These are phyloP conservation scores for Tokudaia tokunoshimensis DNA, from an alignment of 2,797 vertebrate species.

Conservation along the genomic window DNA sequence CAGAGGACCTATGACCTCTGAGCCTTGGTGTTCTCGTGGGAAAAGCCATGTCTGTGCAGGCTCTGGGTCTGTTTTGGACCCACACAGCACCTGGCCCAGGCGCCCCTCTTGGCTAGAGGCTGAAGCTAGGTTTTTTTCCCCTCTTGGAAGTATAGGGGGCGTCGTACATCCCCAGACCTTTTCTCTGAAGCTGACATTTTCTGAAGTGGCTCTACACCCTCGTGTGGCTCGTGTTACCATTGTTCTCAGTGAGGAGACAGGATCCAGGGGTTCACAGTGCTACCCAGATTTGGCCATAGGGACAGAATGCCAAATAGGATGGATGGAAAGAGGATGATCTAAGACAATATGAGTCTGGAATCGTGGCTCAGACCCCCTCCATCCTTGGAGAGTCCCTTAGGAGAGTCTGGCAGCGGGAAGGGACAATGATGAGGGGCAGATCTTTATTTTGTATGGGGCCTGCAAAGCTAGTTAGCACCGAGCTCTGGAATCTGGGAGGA, in stretches of 20 bases:
- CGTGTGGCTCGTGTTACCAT: accelerated
- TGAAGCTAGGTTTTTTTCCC: no score
- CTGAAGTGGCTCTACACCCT: accelerated
- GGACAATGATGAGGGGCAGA: background rate
- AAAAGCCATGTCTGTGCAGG: background rate
- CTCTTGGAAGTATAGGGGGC: no score
- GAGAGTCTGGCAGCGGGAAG: background rate
- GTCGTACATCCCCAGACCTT: background rate
- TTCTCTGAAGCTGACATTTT: background rate
- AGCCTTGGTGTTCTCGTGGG: background rate
- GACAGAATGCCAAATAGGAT: background rate
- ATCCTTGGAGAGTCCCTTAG: background rate
- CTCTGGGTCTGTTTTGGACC: background rate
- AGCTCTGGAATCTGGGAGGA: background rate
- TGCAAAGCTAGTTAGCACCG: background rate
- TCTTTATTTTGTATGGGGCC: background rate
- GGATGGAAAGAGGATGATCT: no score
- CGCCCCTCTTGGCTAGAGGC: background rate
- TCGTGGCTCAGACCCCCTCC: background rate
- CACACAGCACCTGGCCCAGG: background rate
- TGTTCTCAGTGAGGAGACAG: background rate
- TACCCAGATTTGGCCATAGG: background rate
- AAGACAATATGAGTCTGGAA: background rate
- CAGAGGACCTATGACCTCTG: background rate
- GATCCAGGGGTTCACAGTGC: no score